phyloP scores from a whole-genome alignment of 2,113 vertebrate genomes.

The Nematolebias whitei region DNA sequence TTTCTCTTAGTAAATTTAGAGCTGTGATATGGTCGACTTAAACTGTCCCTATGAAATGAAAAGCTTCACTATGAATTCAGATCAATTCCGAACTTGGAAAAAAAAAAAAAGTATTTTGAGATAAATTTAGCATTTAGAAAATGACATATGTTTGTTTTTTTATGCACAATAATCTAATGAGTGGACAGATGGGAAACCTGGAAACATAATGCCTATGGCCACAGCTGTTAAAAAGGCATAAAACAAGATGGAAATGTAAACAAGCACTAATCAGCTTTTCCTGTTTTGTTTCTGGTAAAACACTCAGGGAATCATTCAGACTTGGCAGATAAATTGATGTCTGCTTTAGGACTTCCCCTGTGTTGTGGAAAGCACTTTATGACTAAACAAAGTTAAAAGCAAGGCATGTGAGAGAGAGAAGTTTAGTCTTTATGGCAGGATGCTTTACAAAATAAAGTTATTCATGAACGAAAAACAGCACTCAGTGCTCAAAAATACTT shows the following conservation, averaged over 20 bases:
- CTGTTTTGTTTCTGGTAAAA: neutral
- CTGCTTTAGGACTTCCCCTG: neutral
- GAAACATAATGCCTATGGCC: neutral
- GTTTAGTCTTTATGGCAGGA: slow-evolving; percentile 21
- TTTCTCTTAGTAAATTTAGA: too few relatives aligned
- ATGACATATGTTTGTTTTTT: neutral
- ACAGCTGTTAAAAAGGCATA: neutral
- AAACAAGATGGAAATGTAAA: neutral
- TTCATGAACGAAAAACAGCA: neutral
- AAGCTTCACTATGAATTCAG: too few relatives aligned
- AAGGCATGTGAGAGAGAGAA: neutral
- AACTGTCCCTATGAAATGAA: too few relatives aligned
- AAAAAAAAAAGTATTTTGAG: neutral
- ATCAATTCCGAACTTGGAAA: too few relatives aligned
- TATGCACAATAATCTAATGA: neutral
- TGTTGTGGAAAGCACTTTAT: neutral
- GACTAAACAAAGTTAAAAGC: slow-evolving; percentile 4
- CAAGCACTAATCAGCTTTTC: slow-evolving; percentile 1
- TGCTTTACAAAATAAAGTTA: neutral
- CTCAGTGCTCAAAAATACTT: too few relatives aligned
- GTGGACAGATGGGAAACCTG: neutral
- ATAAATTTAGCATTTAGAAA: neutral
- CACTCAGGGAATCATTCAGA: slow-evolving; percentile 10
- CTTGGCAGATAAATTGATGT: slow-evolving; percentile 5
- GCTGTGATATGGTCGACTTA: too few relatives aligned